Conservation (phyloP, 1,140 invertebrate genomes). For the Bursaphelenchus mucronatus region DNA sequence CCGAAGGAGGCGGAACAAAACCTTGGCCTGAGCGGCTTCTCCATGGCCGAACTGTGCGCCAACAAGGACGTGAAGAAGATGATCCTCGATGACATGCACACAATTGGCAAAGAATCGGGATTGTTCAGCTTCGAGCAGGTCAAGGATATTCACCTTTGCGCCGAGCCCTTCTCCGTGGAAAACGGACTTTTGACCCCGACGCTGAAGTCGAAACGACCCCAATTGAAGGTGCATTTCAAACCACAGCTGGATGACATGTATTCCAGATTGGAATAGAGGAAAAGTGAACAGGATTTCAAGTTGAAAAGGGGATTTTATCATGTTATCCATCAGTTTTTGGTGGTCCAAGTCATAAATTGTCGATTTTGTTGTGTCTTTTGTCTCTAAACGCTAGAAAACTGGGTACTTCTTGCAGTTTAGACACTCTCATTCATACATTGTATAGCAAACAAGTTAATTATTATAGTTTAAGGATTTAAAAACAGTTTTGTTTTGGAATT, state of each 20-base stretch:
- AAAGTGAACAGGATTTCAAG: no score
- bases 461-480: no score
- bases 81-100: constrained; percentile 81
- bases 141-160: constrained; percentile 72
- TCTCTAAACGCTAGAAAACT: no score
- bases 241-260: constrained; percentile 44
- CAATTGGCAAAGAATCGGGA: constrained; percentile 79
- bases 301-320: no score
- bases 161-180: constrained; percentile 82
- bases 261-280: constrained; percentile 25
- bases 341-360: no score
- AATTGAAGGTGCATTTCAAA: constrained; percentile 52
- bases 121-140: constrained; percentile 83
- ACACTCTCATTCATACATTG: no score
- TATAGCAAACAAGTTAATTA: no score
- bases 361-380: no score
- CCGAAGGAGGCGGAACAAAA: no score
- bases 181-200: constrained; percentile 94
- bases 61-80: constrained; percentile 78
- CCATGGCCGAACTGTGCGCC: constrained; percentile 79
- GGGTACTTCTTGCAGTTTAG: no score
- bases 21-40: constrained; percentile 65
- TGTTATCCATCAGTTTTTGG: no score
- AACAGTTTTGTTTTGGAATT: no score
- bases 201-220: constrained; percentile 76